Conservation (phyloP, 2,888 invertebrate genomes). For the Nipponacmea schrenckii region DNA sequence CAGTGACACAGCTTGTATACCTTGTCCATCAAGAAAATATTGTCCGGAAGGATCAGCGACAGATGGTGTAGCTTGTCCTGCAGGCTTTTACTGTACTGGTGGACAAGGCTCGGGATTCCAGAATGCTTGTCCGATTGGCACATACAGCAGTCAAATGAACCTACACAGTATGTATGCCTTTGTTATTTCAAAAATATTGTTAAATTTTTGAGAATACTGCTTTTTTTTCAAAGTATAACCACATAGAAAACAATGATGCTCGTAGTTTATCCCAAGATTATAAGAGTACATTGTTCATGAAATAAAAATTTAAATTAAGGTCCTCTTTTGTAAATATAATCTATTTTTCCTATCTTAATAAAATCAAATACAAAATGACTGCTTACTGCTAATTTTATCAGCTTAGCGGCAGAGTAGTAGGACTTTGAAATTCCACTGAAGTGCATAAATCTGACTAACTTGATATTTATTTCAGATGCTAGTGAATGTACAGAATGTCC, state of each 20-base stretch:
- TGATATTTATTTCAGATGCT: conserved; percentile 37
- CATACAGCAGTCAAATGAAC: conserved; percentile 52
- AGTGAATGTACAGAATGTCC: conserved; percentile 59
- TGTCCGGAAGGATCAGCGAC: conserved; percentile 44
- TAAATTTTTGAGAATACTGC: too few species aligned
- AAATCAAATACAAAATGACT: neutral
- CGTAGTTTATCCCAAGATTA: too few species aligned
- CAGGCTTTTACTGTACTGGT: conserved; percentile 56
- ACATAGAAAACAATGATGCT: neutral
- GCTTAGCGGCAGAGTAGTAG: too few species aligned
- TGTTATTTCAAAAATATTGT: too few species aligned
- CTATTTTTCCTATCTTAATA: neutral
- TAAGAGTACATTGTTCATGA: neutral
- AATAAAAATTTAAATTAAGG: neutral
- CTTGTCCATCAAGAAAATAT: conserved; percentile 51
- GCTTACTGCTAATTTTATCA: too few species aligned
- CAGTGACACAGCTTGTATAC: conserved; percentile 38
- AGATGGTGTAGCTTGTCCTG: conserved; percentile 46
- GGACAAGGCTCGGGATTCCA: conserved; percentile 51
- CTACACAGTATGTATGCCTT: conserved; percentile 47
- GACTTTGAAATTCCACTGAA: too few species aligned
- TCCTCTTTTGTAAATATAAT: neutral
- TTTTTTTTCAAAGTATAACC: too few species aligned
- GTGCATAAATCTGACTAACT: too few species aligned
- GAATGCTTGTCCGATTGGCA: conserved; percentile 62